A percentile compares a stretch with the other conserved stretches of the same genome.
Conservation (phyloP, 2,888 invertebrate genomes). For the Ganaspis brasiliensis region DNA sequence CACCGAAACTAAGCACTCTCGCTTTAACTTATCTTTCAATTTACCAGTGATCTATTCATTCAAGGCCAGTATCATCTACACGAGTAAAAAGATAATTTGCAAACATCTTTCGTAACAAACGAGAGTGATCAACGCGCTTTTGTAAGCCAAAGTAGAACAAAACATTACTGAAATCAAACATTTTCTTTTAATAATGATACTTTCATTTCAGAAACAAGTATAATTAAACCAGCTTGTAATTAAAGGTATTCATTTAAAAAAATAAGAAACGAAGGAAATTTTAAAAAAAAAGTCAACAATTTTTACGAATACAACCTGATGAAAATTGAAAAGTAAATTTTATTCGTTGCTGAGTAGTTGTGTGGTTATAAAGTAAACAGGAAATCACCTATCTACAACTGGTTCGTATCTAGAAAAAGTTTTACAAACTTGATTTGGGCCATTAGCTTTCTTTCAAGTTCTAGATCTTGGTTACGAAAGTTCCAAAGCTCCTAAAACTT, state of each 20-base stretch:
- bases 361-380: slow-evolving; percentile 11
- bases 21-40: slow-evolving; percentile 33
- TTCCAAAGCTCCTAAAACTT: slow-evolving; percentile 14
- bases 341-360: background rate
- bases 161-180: background rate
- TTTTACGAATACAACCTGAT: too few species aligned
- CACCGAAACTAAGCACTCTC: background rate
- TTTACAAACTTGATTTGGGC: slow-evolving; percentile 22
- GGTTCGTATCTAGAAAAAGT: slow-evolving; percentile 1
- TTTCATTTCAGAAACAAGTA: background rate
- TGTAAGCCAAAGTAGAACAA: background rate
- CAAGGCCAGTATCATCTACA: slow-evolving; percentile 32
- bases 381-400: slow-evolving; percentile 22
- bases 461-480: slow-evolving; percentile 11
- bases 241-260: background rate
- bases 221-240: background rate
- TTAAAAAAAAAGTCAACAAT: too few species aligned
- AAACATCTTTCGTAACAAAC: slow-evolving; percentile 33
- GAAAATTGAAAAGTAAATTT: background rate
- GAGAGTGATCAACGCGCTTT: slow-evolving; percentile 15
- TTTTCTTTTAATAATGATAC: background rate
- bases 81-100: slow-evolving; percentile 24
- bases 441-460: slow-evolving; percentile 9
- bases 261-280: too few species aligned
- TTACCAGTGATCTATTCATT: slow-evolving; percentile 26